phyloP scores from a whole-genome alignment of 2,113 vertebrate species.

The Glaucidium brasilianum region DNA sequence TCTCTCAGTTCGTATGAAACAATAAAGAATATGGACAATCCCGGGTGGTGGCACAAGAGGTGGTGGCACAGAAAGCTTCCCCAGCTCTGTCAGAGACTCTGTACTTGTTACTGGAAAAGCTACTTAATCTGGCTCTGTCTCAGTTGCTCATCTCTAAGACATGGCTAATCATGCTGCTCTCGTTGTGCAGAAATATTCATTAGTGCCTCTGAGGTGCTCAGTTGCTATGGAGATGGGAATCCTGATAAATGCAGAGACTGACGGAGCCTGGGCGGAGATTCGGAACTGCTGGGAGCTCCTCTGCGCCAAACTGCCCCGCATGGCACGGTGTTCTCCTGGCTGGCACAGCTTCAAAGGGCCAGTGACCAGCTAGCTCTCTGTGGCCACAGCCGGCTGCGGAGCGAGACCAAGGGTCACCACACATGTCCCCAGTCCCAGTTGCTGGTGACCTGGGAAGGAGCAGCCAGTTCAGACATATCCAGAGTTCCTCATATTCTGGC shows the following conservation, averaged over 20 bases:
- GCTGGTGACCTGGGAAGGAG: not conserved
- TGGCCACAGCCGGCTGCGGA: not conserved
- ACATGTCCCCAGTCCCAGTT: not conserved
- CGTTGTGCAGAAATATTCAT: not conserved
- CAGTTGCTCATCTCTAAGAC: not conserved
- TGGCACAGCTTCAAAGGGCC: not conserved
- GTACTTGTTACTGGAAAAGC: not conserved
- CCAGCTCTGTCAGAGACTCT: not conserved
- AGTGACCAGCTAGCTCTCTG: accelerated
- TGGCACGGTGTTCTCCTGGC: accelerated
- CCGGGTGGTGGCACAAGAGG: not conserved
- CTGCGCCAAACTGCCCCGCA: not conserved
- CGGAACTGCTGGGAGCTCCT: not conserved
- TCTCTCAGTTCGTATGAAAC: not conserved
- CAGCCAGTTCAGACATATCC: not conserved
- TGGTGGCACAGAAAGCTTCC: not conserved
- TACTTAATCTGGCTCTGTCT: not conserved
- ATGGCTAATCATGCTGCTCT: not conserved
- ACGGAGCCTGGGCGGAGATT: accelerated
- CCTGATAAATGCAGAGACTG: not conserved
- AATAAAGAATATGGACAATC: not conserved
- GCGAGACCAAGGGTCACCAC: not conserved
- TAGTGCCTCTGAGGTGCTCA: not conserved
- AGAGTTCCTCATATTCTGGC: not conserved
- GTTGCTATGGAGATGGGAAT: not conserved